Conservation (phyloP, 1,140 invertebrate species). For the Drosophila nasuta region DNA sequence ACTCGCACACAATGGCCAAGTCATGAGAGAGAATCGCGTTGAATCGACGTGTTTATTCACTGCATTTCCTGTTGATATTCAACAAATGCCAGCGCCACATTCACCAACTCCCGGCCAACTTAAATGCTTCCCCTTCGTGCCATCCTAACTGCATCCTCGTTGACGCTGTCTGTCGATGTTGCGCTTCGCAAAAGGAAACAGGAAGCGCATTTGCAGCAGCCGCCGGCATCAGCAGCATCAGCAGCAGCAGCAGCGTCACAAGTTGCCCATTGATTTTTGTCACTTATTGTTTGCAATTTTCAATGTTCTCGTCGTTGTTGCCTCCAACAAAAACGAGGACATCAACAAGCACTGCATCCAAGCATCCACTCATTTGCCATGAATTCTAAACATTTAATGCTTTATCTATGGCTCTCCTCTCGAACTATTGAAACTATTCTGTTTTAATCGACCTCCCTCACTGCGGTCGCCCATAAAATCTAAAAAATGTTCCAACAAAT, state of each 20-base stretch:
- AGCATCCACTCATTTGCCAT: neutral
- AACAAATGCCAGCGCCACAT: conserved; percentile 66
- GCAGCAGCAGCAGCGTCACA: conserved; percentile 27
- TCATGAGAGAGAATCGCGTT: conserved; percentile 39
- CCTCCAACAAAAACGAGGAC: neutral
- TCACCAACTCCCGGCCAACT: conserved; percentile 14
- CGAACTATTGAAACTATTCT: neutral
- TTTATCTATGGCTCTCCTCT: neutral
- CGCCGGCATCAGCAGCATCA: conserved; percentile 4
- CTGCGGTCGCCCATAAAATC: neutral
- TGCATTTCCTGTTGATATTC: conserved; percentile 84
- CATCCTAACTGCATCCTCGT: conserved; percentile 39
- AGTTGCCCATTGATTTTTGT: conserved; percentile 73
- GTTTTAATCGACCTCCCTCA: neutral
- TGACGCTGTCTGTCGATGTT: conserved; percentile 11
- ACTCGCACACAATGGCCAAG: conserved; percentile 44
- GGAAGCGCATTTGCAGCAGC: conserved; percentile 74
- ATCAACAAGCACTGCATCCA: neutral
- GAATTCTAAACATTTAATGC: conserved; percentile 1
- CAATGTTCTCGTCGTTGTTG: conserved; percentile 23
- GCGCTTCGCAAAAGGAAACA: conserved; percentile 58
- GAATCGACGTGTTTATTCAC: conserved; percentile 77
- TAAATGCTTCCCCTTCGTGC: conserved; percentile 16
- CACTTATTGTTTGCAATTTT: conserved; percentile 65
- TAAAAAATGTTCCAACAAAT: neutral